phyloP scores from a whole-genome alignment of 2,113 vertebrate genomes.

The Columba livia region DNA sequence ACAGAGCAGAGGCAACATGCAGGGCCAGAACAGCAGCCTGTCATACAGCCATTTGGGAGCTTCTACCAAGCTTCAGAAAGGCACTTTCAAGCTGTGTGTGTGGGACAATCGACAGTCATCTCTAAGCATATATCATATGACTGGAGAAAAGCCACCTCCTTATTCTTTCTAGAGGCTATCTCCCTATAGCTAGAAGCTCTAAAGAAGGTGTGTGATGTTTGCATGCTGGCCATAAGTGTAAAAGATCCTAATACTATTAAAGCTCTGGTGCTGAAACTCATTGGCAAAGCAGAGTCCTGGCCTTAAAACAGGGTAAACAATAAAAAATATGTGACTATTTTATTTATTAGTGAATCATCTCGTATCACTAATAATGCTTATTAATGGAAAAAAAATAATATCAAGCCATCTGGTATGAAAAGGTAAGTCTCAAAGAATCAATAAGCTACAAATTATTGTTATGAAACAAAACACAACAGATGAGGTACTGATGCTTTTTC shows the following conservation, averaged over 20 bases:
- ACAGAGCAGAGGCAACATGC: background rate
- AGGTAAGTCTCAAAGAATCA: background rate
- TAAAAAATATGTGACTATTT: background rate
- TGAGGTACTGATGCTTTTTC: background rate
- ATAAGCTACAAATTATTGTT: background rate
- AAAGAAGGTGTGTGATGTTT: background rate
- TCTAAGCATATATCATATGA: background rate
- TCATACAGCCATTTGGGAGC: background rate
- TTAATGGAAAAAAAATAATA: background rate
- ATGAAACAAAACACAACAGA: slow-evolving; percentile 16
- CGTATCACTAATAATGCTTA: background rate
- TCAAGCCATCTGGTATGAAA: background rate
- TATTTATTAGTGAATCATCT: background rate
- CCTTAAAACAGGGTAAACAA: background rate
- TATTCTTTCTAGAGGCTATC: background rate
- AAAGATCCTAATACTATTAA: background rate
- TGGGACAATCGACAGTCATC: background rate
- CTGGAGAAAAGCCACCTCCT: background rate
- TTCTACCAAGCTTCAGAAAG: background rate
- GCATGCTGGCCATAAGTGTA: background rate
- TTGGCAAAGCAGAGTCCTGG: background rate
- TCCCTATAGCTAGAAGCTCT: background rate
- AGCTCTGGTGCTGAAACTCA: background rate
- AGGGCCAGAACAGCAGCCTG: background rate
- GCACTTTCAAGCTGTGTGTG: background rate